Evolutionary conservation across 2,797 vertebrate species (phyloP).

Genomic region (Hippoglossus hippoglossus): DNA sequence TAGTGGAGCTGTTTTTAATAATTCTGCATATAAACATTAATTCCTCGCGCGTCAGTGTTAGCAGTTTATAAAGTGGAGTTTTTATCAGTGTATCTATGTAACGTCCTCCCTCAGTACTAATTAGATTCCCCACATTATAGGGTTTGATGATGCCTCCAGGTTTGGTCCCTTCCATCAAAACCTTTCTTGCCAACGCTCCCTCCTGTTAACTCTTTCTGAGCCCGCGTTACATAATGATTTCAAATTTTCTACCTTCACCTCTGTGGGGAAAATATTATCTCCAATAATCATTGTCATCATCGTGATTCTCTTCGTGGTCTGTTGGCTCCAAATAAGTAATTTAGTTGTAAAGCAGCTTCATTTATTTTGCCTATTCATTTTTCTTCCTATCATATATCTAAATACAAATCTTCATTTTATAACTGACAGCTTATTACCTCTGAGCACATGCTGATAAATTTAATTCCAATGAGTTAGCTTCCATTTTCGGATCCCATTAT

Average conservation of each 20-base stretch:
- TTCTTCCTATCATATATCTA: slow-evolving; percentile 89
- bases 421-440: slow-evolving; percentile 90
- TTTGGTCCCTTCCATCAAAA: slow-evolving; percentile 70
- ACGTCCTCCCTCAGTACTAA: slow-evolving; percentile 68
- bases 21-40: slow-evolving; percentile 33
- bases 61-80: slow-evolving; percentile 64
- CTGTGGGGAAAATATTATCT: slow-evolving; percentile 79
- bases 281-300: slow-evolving; percentile 84
- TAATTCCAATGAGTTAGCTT: slow-evolving; percentile 87
- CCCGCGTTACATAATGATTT: slow-evolving; percentile 71
- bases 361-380: slow-evolving; percentile 87
- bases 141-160: slow-evolving; percentile 76
- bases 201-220: slow-evolving; percentile 71
- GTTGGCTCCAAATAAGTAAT: slow-evolving; percentile 86
- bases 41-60: slow-evolving; percentile 47
- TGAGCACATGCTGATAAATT: slow-evolving; percentile 89
- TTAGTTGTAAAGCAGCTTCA: slow-evolving; percentile 86
- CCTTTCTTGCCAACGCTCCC: slow-evolving; percentile 65
- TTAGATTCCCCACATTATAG: slow-evolving; percentile 80
- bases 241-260: slow-evolving; percentile 80
- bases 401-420: slow-evolving; percentile 90
- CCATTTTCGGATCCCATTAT: slow-evolving; percentile 88
- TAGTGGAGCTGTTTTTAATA: slow-evolving; percentile 32
- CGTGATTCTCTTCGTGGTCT: slow-evolving; percentile 78
- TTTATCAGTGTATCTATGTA: slow-evolving; percentile 67